Percentiles rank a stretch among this genome's conserved stretches.
Conservation (phyloP, 2,113 vertebrate genomes). For the Psilopsiagon aymara region DNA sequence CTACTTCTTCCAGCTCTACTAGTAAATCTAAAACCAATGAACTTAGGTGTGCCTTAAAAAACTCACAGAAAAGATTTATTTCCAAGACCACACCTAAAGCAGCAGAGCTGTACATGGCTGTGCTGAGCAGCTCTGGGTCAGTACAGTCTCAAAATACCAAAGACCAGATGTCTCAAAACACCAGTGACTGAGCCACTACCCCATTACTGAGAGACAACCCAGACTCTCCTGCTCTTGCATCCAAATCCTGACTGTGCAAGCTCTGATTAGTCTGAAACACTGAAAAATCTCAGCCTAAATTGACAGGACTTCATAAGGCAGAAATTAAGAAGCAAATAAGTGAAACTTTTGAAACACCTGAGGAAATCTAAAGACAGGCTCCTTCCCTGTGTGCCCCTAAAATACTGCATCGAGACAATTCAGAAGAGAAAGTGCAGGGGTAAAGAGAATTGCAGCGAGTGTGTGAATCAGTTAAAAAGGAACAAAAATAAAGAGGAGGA, state of each 20-base stretch:
- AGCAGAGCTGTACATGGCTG: background rate
- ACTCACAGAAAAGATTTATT: background rate
- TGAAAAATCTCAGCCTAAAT: background rate
- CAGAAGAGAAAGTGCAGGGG: background rate
- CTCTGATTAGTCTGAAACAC: background rate
- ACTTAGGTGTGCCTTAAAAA: background rate
- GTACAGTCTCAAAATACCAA: background rate
- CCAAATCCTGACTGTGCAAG: background rate
- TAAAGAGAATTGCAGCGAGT: background rate
- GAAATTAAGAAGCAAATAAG: background rate
- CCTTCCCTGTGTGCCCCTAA: background rate
- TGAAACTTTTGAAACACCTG: background rate
- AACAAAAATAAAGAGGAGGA: background rate
- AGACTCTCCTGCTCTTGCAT: background rate
- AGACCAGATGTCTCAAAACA: background rate
- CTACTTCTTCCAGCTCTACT: background rate
- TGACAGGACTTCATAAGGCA: background rate
- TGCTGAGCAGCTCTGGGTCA: background rate
- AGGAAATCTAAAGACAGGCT: background rate
- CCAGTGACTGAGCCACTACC: background rate
- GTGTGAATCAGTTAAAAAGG: background rate
- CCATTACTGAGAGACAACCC: rapidly evolving
- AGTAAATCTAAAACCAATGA: background rate
- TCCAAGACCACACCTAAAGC: background rate
- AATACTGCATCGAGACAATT: background rate